Evolutionary conservation across 2,888 invertebrate genomes (phyloP).

Genomic region (Osmoderma eremita): DNA sequence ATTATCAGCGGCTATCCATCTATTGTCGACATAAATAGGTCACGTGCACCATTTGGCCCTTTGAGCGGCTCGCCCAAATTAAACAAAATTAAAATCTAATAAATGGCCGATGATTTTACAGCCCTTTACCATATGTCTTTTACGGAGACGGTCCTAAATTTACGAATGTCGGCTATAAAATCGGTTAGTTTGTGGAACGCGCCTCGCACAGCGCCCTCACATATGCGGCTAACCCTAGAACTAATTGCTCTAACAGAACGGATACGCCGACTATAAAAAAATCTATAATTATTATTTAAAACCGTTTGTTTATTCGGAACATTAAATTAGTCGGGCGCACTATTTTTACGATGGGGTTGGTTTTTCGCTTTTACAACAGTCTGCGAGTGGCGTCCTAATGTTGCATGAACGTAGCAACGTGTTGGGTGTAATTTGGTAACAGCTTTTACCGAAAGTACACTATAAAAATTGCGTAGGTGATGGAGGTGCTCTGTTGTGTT

Average conservation of each 20-base stretch:
- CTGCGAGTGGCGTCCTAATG: slow-evolving; percentile 25
- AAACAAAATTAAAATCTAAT: slow-evolving; percentile 47
- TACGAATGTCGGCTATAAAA: slow-evolving; percentile 48
- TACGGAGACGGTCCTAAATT: slow-evolving; percentile 47
- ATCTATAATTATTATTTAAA: slow-evolving; percentile 43
- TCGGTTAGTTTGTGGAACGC: slow-evolving; percentile 48
- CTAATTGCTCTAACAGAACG: slow-evolving; percentile 48
- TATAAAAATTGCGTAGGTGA: background rate
- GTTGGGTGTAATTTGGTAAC: background rate
- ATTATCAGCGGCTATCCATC: slow-evolving; percentile 19
- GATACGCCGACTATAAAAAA: slow-evolving; percentile 39
- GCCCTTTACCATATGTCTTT: slow-evolving; percentile 50
- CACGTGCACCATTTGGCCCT: slow-evolving; percentile 36
- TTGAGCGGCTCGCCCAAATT: slow-evolving; percentile 22
- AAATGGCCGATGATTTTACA: slow-evolving; percentile 50
- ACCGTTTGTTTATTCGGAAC: slow-evolving; percentile 41
- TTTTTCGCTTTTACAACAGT: slow-evolving; percentile 20
- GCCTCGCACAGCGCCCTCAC: slow-evolving; percentile 41
- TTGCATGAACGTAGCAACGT: background rate
- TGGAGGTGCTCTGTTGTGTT: no score
- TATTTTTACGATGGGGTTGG: slow-evolving; percentile 28
- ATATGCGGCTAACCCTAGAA: slow-evolving; percentile 51
- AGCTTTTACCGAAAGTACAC: slow-evolving; percentile 6
- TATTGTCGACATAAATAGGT: slow-evolving; percentile 22
- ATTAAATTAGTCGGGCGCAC: slow-evolving; percentile 34